Base-by-base conservation (phyloP, 2,797 vertebrate genomes). In the Anableps anableps region DNA sequence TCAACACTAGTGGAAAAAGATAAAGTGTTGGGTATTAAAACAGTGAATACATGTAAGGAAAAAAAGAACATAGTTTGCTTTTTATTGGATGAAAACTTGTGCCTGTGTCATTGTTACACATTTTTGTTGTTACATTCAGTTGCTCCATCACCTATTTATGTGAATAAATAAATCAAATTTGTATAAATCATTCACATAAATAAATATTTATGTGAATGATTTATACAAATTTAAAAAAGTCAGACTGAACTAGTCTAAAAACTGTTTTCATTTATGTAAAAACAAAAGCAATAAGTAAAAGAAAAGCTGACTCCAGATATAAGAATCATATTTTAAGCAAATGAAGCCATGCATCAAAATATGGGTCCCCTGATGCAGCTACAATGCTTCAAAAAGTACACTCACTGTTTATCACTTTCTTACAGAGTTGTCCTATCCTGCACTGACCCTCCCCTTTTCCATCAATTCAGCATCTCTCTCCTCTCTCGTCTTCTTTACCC, bases 401-500 rank as follows among this genome's bases (percentile, higher is more conserved):
- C 71, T 36, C 77, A 43, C 71, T 36, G 82, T 82, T 75, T 38
- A 73, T 73, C 62, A 55, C 31, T 79, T 72, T 74, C n/a, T 80
- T 45, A 48, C 31, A 84, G 36, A 74, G 41, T 83, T 74, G 81
- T 83, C 71, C 79, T 81, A 76, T 81, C 80, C 84, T 79, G 74
- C 26, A 79, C 78, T 85, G 72, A 53, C 47, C 41, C 64, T 50
- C 31, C 74, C 62, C 53, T 74, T 70, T 73, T 76, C 74, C 80
- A n/a, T 82, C 64, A 62, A 84, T 78, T 79, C 77, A 14, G 82
- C 36, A 34, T 82, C 81, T 78, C 78, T 74, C 77, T 78, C 51
- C 47, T 4, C 79, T 84, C 78, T 75, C 60, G 75, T 84, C 60
- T 88, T 78, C 77, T 81, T 78, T 16, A 50, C 77, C 79, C 82